These are phyloP conservation scores for Drosophila flavopinicola DNA, from an alignment of 2,888 invertebrate genomes.

Conservation along the genomic window DNA sequence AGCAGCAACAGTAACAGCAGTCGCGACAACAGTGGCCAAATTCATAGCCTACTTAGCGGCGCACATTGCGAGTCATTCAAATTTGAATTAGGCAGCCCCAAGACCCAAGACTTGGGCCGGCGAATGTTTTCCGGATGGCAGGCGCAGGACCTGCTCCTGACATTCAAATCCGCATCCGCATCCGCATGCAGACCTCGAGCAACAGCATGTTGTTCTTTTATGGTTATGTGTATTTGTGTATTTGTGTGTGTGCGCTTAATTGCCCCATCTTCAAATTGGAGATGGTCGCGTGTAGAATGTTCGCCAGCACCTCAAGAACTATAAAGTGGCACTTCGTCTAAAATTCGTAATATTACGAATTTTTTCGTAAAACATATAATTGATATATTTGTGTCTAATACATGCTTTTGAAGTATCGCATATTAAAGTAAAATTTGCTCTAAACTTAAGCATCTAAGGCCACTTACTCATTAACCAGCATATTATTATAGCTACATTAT, in stretches of 20 bases:
- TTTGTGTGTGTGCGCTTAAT: not conserved
- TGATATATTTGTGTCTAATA: no score
- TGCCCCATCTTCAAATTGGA: not conserved
- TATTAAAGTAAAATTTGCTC: no score
- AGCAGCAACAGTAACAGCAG: conserved; percentile 8
- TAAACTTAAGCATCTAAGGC: no score
- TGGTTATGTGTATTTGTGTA: not conserved
- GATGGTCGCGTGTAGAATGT: not conserved
- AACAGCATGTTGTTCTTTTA: conserved; percentile 17
- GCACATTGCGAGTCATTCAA: conserved; percentile 71
- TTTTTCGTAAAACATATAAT: no score
- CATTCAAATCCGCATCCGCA: not conserved
- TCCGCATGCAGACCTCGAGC: not conserved
- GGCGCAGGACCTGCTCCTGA: conserved; percentile 2
- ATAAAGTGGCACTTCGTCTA: no score
- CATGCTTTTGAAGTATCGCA: no score
- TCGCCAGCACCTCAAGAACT: not conserved
- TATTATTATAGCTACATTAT: no score
- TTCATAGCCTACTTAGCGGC: conserved; percentile 71
- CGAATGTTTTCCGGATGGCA: conserved; percentile 3
- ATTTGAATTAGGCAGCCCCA: conserved; percentile 62
- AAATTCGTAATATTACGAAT: no score
- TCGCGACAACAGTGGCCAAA: conserved; percentile 25
- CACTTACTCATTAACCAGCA: no score
- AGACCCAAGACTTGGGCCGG: not conserved